Conservation (phyloP, 2,888 invertebrate species). For the Linnaemya vulpina region DNA sequence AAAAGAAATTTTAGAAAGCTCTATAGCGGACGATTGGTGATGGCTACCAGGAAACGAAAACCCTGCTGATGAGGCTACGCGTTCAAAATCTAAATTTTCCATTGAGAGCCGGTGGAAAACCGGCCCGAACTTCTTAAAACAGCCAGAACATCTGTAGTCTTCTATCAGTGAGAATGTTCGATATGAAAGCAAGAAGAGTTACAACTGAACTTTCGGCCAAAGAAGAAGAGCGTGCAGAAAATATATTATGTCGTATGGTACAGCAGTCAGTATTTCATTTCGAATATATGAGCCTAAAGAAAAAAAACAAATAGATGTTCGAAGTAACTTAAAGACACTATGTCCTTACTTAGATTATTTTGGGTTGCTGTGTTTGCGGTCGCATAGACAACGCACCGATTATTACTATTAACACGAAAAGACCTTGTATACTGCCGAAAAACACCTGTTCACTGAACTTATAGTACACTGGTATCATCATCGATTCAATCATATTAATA, state of each 20-base stretch:
- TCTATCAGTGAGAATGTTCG: not conserved
- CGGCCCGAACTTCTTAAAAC: conserved; percentile 40
- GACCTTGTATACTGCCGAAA: not conserved
- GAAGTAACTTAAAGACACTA: not conserved
- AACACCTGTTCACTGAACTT: too few relatives aligned
- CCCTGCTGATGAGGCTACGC: conserved; percentile 45
- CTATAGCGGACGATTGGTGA: conserved; percentile 13
- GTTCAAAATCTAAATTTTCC: conserved; percentile 18
- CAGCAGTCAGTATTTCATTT: not conserved
- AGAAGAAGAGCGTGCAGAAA: not conserved
- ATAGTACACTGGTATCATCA: too few relatives aligned
- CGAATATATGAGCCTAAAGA: not conserved
- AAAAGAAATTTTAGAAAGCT: conserved; percentile 38
- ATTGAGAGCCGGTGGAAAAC: conserved; percentile 21
- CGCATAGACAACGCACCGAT: not conserved
- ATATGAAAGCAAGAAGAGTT: not conserved
- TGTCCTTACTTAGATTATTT: not conserved
- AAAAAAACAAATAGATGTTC: not conserved
- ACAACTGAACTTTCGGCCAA: not conserved
- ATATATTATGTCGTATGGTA: not conserved
- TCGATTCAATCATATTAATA: conserved; percentile 2
- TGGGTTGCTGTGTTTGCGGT: not conserved
- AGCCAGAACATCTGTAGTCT: conserved; percentile 10
- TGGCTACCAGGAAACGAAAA: conserved; percentile 33
- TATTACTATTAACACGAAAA: not conserved